These are phyloP conservation scores for Drosophila ohnishii DNA, from an alignment of 1,140 invertebrate genomes.

Conservation along the genomic window DNA sequence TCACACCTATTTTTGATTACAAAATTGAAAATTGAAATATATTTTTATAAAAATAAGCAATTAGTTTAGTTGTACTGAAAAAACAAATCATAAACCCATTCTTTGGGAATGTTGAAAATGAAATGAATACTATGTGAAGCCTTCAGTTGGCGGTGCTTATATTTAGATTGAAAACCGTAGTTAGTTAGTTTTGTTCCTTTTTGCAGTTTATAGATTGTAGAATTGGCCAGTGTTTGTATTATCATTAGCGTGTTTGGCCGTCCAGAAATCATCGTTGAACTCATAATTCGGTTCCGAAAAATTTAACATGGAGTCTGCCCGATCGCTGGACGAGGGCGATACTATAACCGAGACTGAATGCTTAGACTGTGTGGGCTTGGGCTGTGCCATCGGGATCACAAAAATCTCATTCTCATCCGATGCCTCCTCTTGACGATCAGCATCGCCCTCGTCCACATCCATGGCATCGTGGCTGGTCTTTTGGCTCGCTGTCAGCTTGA, in stretches of 20 bases:
- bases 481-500: background rate
- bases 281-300: background rate
- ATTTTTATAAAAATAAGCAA: background rate
- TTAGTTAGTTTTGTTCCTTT: too few species aligned
- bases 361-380: background rate
- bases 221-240: background rate
- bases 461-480: background rate
- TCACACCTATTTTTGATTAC: too few species aligned
- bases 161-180: background rate
- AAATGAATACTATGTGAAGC: background rate
- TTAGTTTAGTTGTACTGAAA: background rate
- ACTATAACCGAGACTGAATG: background rate
- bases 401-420: background rate
- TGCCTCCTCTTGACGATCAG: background rate
- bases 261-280: conserved; percentile 14
- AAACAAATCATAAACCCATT: too few species aligned
- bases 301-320: background rate
- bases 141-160: background rate
- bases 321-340: background rate
- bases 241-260: background rate
- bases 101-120: background rate
- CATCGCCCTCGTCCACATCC: background rate
- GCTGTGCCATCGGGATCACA: conserved; percentile 17
- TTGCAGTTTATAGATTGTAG: conserved; percentile 9
- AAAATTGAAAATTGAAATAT: background rate